Base-by-base conservation (phyloP, 35 echinoderm and acorn worm species). In the Acanthaster planci region DNA sequence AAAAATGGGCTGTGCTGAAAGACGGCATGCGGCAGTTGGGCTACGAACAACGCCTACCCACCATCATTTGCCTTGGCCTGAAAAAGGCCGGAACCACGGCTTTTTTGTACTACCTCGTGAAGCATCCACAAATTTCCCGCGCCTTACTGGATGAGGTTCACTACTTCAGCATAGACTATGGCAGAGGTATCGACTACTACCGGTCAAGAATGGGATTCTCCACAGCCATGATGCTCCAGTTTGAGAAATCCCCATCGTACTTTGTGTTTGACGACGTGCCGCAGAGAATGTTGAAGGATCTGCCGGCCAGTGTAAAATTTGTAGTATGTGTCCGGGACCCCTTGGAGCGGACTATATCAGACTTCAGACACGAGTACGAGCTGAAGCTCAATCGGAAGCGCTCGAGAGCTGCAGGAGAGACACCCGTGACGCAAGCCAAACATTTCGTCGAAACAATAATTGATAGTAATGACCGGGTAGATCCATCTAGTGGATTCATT, bases 321-420 rank as follows among this genome's bases (percentile, higher is more conserved):
- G 89, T 99, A n/a, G 51, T 99, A 35, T 83, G 80, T 19, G 85
- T 99, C 9, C 84, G 89, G 57, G 92, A 99, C 56, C 96, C 96
- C 0, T 78, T 99, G 22, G 38, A 82, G 5, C 78, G 96, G 19
- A 38, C 89, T 0, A 77, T 82, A 30, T 99, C 96, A 0, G 92
- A 99, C 40, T 99, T 91, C 58, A 84, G 88, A 30, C 96, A 99
- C 52, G 92, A 99, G 58, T 55, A 42, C 6, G 95, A 97, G 72
- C 38, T 97, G 67, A n/a, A n/a, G n/a, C n/a, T n/a, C n/a, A n/a
- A n/a, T n/a, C n/a, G n/a, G n/a, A n/a, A n/a, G 19, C 44, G 19
- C 6, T 97, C 18, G 52, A 82, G 17, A 44, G 60, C 27, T 29
- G 77, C 64, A 51, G 36, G 39, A 79, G 79, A 58, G 50, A 88